These are phyloP conservation scores for Plutella xylostella DNA, from an alignment of 2,888 invertebrate species.

Conservation along the genomic window DNA sequence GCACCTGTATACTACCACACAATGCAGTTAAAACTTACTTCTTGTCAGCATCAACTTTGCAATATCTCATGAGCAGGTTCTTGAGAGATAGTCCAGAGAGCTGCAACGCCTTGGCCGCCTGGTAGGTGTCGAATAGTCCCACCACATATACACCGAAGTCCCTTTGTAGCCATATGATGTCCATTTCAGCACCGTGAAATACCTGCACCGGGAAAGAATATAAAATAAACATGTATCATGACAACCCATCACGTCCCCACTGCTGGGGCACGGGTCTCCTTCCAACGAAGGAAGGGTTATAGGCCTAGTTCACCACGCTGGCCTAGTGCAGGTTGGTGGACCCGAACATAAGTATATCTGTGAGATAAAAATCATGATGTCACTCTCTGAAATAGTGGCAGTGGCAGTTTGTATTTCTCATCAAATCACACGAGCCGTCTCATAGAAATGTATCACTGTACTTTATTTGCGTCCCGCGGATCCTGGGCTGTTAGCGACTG, in stretches of 20 bases:
- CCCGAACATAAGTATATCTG: too few species aligned
- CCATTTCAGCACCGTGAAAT: slow-evolving; percentile 91
- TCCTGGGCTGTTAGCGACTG: too few species aligned
- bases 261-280: too few species aligned
- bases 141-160: slow-evolving; percentile 96
- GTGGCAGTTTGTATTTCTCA: neutral
- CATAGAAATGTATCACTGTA: neutral
- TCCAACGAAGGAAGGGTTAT: too few species aligned
- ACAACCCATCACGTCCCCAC: neutral
- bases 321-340: too few species aligned
- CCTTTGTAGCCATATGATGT: slow-evolving; percentile 94
- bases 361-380: too few species aligned
- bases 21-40: too few species aligned
- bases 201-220: slow-evolving; percentile 68
- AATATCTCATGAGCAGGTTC: slow-evolving; percentile 82
- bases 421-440: neutral
- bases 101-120: slow-evolving; percentile 82
- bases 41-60: slow-evolving; percentile 85
- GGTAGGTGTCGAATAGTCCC: slow-evolving; percentile 96
- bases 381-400: neutral
- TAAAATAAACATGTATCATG: neutral
- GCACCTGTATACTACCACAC: too few species aligned
- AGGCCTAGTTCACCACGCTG: too few species aligned
- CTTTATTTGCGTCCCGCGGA: too few species aligned
- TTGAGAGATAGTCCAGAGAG: slow-evolving; percentile 80